These are phyloP conservation scores for Machaerirhynchus nigripectus DNA, from an alignment of 2,113 vertebrate genomes.

Conservation along the genomic window DNA sequence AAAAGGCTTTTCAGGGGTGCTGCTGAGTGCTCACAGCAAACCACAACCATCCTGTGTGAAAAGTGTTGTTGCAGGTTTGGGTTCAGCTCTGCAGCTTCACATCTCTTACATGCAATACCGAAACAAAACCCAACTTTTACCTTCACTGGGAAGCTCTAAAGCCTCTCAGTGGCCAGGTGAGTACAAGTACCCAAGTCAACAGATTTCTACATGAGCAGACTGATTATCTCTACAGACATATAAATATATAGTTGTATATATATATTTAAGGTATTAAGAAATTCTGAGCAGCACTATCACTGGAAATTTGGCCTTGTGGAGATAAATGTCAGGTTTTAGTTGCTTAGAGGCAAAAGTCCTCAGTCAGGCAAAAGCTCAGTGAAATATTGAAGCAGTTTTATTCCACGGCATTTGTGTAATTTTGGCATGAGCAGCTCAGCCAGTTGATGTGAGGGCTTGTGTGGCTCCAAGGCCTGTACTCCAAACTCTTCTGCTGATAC, in stretches of 20 bases:
- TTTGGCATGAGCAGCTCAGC: not conserved
- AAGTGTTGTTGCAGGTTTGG: not conserved
- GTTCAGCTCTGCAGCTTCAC: not conserved
- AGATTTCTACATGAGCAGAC: not conserved
- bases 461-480: not conserved
- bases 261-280: not conserved
- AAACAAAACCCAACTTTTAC: not conserved
- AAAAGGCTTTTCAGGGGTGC: not conserved
- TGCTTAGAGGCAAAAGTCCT: not conserved
- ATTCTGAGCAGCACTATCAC: not conserved
- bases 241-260: rapidly evolving
- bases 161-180: not conserved
- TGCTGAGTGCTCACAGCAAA: not conserved
- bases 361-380: not conserved
- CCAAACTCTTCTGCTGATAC: not conserved
- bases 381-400: not conserved
- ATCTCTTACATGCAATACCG: not conserved
- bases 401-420: not conserved
- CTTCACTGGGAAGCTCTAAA: not conserved
- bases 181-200: not conserved
- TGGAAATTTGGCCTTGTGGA: not conserved
- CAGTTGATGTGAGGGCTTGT: not conserved
- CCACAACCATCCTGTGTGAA: rapidly evolving
- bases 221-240: not conserved
- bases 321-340: not conserved